A percentile compares a stretch with the other conserved stretches of the same genome.
Evolutionary conservation across 2,888 invertebrate species (phyloP).

Genomic region (Erynnis tages): DNA sequence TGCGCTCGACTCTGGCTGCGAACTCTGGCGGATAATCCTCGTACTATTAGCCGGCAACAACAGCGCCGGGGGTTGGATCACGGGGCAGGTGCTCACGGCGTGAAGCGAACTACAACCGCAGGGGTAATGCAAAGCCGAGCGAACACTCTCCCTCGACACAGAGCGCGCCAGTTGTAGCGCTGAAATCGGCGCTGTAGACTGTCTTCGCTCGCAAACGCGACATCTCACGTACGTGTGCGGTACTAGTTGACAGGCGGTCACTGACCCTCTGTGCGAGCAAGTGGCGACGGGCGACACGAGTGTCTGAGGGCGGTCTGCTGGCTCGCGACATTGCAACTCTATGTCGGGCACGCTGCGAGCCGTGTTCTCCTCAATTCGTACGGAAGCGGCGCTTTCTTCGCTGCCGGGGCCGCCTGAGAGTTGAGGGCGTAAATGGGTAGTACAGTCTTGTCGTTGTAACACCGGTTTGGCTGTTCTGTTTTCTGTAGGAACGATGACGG

Average conservation of each 20-base stretch:
- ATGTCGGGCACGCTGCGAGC: constrained; percentile 91
- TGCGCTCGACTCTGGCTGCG: constrained; percentile 89
- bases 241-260: constrained; percentile 84
- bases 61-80: constrained; percentile 86
- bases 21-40: constrained; percentile 93
- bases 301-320: constrained; percentile 77
- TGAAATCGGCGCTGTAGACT: constrained; percentile 90
- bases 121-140: constrained; percentile 85
- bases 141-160: constrained; percentile 90
- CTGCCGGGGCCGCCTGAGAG: constrained; percentile 88
- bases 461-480: constrained; percentile 86
- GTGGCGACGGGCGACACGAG: constrained; percentile 80
- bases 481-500: constrained; percentile 72
- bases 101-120: constrained; percentile 80
- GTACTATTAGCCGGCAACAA: constrained; percentile 87
- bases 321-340: constrained; percentile 87
- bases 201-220: constrained; percentile 88
- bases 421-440: constrained; percentile 87
- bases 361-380: constrained; percentile 84
- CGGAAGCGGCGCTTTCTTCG: constrained; percentile 85
- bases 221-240: constrained; percentile 84
- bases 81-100: constrained; percentile 84
- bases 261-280: constrained; percentile 83
- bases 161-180: constrained; percentile 90
- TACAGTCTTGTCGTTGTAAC: constrained; percentile 92